Evolutionary conservation across 1,140 invertebrate genomes (phyloP).

Genomic region (Aleiodes sp.): DNA sequence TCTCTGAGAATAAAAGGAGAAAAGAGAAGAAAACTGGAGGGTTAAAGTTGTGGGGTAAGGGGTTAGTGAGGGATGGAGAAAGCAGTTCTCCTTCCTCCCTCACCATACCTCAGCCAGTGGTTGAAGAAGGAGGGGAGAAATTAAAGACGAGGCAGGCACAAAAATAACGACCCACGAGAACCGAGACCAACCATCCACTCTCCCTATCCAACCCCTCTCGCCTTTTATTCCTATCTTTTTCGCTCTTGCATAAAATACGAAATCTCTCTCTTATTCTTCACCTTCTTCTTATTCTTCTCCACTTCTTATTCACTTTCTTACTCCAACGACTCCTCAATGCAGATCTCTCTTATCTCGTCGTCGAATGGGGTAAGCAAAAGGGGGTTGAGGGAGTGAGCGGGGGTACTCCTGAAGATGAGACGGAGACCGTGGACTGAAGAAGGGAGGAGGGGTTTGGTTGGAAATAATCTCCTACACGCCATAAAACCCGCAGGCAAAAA

Average conservation of each 20-base stretch:
- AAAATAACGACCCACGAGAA: constrained; percentile 61
- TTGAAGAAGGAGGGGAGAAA: constrained; percentile 50
- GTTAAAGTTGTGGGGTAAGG: constrained; percentile 21
- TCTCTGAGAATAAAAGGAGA: background rate
- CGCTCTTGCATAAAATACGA: constrained; percentile 29
- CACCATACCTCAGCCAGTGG: constrained; percentile 33
- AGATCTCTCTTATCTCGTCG: constrained; percentile 7
- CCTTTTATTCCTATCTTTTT: constrained; percentile 32
- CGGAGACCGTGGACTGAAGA: constrained; percentile 19
- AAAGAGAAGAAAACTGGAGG: constrained; percentile 3
- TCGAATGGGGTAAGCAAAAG: constrained; percentile 8
- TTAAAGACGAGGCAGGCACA: constrained; percentile 67
- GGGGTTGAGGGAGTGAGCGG: constrained; percentile 1
- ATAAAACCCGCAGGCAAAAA: constrained; percentile 43
- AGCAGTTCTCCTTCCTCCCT: background rate
- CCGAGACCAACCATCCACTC: constrained; percentile 23
- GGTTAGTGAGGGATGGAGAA: constrained; percentile 40
- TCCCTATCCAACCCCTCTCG: constrained; percentile 23
- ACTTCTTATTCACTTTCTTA: constrained; percentile 19
- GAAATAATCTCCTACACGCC: constrained; percentile 43
- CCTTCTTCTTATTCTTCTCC: constrained; percentile 26
- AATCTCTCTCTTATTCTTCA: constrained; percentile 1
- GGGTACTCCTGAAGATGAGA: constrained; percentile 36
- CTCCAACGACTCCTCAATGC: constrained; percentile 18
- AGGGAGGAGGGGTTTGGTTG: constrained; percentile 13